Evolutionary conservation across 2,113 vertebrate species (phyloP).

Genomic region (Rhinoderma darwinii): DNA sequence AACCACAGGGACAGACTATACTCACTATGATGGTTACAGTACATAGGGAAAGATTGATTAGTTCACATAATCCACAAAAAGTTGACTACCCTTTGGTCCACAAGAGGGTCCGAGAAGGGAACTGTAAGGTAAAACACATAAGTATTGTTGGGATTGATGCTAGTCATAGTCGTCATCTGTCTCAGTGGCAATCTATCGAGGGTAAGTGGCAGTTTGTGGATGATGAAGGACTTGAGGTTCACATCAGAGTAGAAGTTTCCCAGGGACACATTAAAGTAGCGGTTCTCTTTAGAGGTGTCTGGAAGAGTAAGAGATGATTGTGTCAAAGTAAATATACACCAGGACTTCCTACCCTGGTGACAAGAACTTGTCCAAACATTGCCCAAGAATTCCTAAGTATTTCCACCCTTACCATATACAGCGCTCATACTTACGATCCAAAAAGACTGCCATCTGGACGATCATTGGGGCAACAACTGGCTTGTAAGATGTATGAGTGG

Average conservation of each 20-base stretch:
- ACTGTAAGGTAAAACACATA: conserved; percentile 50
- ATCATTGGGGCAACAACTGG: conserved; percentile 26
- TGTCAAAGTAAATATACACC: too few species aligned
- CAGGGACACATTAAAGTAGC: conserved; percentile 59
- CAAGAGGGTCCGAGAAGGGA: conserved; percentile 48
- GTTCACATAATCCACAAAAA: too few species aligned
- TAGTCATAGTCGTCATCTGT: background rate
- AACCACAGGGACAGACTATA: background rate
- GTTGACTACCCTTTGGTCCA: conserved; percentile 58
- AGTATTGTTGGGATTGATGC: conserved; percentile 32
- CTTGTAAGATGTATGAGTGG: conserved; percentile 50
- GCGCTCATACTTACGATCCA: conserved; percentile 47
- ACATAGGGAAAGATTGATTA: too few species aligned
- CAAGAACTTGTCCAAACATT: background rate
- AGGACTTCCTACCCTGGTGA: too few species aligned
- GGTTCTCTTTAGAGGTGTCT: conserved; percentile 43
- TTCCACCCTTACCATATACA: background rate
- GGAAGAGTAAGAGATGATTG: background rate
- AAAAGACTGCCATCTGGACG: background rate
- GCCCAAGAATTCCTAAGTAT: too few species aligned
- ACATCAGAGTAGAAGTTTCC: conserved; percentile 61
- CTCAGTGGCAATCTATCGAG: background rate
- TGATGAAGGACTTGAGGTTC: background rate
- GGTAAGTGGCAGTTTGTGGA: background rate
- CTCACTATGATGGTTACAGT: too few species aligned